Conservation (phyloP, 2,797 vertebrate genomes). For the Coilia nasus region DNA sequence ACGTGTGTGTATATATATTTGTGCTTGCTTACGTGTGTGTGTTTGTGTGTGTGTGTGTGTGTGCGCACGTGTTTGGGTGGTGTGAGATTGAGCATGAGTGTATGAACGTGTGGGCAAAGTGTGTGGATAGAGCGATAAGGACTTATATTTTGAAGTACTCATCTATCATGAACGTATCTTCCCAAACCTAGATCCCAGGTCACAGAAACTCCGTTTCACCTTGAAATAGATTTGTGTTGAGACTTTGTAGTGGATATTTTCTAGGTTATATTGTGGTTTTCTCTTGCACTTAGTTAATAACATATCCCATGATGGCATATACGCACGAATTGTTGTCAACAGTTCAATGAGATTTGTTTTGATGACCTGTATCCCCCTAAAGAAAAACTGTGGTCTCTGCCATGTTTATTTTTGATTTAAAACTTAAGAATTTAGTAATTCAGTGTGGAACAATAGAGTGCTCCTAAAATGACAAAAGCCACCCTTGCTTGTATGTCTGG, state of each 20-base stretch:
- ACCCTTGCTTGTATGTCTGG: constrained; percentile 65
- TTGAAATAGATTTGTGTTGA: constrained; percentile 59
- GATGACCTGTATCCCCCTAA: constrained; percentile 29
- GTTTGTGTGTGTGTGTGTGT: constrained; percentile 16
- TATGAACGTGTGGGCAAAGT: too few relatives aligned
- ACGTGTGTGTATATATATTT: constrained; percentile 24
- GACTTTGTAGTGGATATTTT: constrained; percentile 60
- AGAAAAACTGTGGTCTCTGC: constrained; percentile 52
- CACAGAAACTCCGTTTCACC: constrained; percentile 43
- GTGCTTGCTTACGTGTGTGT: constrained; percentile 21
- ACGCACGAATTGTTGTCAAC: constrained; percentile 63
- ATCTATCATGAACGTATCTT: constrained; percentile 58
- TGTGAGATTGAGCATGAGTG: constrained; percentile 46
- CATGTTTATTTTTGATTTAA: constrained; percentile 43
- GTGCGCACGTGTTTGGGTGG: not conserved
- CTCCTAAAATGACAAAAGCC: constrained; percentile 74
- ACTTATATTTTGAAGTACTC: constrained; percentile 66
- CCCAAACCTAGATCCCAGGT: constrained; percentile 53
- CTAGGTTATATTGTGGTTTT: constrained; percentile 66
- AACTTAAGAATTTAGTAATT: constrained; percentile 62
- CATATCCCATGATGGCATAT: constrained; percentile 63
- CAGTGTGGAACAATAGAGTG: constrained; percentile 68
- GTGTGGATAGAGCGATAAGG: constrained; percentile 58
- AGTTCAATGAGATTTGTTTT: constrained; percentile 51
- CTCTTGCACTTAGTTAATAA: constrained; percentile 70